phyloP scores from a whole-genome alignment of 2,113 vertebrate genomes.

The Stigmatopora argus region DNA sequence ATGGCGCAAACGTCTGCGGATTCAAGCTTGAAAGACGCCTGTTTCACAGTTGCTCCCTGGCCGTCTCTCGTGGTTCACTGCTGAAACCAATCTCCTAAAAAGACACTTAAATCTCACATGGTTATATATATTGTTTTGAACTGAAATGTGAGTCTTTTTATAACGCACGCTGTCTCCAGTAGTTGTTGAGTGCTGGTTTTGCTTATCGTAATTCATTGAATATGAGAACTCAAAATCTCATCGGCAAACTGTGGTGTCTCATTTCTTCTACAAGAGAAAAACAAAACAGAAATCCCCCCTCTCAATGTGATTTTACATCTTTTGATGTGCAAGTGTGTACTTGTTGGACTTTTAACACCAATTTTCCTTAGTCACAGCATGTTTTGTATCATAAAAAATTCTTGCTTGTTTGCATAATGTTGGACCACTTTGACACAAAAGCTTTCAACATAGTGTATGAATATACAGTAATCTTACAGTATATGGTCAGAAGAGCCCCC shows the following conservation, averaged over 20 bases:
- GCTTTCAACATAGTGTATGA: too few species aligned
- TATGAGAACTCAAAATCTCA: background rate
- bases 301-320: background rate
- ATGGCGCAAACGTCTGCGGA: background rate
- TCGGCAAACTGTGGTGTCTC: too few species aligned
- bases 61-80: background rate
- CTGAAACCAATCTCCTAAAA: background rate
- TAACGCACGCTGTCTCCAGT: background rate
- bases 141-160: too few species aligned
- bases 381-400: too few species aligned
- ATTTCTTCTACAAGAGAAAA: too few species aligned
- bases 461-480: too few species aligned
- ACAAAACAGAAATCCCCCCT: background rate
- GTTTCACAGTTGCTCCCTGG: background rate
- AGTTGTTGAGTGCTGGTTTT: slow-evolving; percentile 38
- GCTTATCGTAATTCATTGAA: slow-evolving; percentile 58
- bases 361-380: background rate
- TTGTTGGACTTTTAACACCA: background rate
- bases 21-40: background rate
- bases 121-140: background rate
- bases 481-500: background rate
- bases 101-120: background rate
- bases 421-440: too few species aligned
- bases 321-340: slow-evolving; percentile 39
- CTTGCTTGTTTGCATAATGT: too few species aligned